Base-by-base conservation (phyloP, 2,797 vertebrate genomes). In the Ciconia nigra region DNA sequence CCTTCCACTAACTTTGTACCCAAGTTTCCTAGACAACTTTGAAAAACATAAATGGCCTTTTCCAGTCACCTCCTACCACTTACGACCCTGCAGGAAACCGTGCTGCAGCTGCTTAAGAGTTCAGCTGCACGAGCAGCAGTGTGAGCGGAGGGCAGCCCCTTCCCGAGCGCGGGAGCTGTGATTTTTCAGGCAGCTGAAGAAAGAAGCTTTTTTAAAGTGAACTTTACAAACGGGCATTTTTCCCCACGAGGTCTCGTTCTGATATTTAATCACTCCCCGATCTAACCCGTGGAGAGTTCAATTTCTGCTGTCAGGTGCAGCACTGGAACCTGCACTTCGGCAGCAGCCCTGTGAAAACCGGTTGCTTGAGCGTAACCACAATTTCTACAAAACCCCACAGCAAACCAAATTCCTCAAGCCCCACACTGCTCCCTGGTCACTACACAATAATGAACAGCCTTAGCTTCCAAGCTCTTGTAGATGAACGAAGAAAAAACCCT, bases 401-500 rank as follows among this genome's bases (percentile, higher is more conserved):
- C 0, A 4, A 67, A 35, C 47, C 22, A 5, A 33, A 72, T 54
- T 29, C 52, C 31, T 54, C 1, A 2, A 47, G 46, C 33, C 46
- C 55, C 4, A 0, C 1, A 1, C 78, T 33, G 41, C 65, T n/a
- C 19, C 52, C 39, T 1, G 1, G 41, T 12, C 72, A 15, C 33
- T 25, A 17, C 1, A 0, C 11, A 17, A 21, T 0, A 44, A 21
- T 0, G 4, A 44, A 7, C 12, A 46, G 49, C 67, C 54, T 52
- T 11, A 6, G 54, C 55, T 42, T 33, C 73, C 46, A 21, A 39
- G 20, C 55, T 33, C 42, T 42, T 63, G 15, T 1, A 42, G 26
- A 18, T 3, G 44, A 83, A n/a, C 49, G 9, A 19, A 58, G 44
- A 25, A 37, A 28, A n/a, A 51, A 33, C 7, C 3, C 9, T 3